Conservation (phyloP, 2,797 vertebrate species). For the Acipenser ruthenus region DNA sequence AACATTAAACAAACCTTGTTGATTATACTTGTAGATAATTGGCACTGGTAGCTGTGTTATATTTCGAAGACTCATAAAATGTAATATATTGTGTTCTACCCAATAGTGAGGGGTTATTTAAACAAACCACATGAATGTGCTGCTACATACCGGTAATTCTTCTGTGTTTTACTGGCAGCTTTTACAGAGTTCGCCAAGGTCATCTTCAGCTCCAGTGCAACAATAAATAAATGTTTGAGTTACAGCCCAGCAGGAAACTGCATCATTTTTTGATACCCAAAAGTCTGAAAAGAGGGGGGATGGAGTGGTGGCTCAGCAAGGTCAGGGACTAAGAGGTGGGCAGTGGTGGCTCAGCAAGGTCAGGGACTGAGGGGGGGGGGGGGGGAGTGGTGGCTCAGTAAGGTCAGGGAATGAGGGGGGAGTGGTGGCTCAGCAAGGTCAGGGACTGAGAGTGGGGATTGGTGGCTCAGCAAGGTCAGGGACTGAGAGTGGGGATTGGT, state of each 20-base stretch:
- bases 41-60: slow-evolving; percentile 34
- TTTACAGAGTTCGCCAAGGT: slow-evolving; percentile 19
- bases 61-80: slow-evolving; percentile 42
- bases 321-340: background rate
- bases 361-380: too few relatives aligned
- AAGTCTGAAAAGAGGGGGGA: background rate
- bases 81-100: slow-evolving; percentile 45
- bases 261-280: too few relatives aligned
- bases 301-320: background rate
- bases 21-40: slow-evolving; percentile 43
- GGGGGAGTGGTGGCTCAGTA: background rate
- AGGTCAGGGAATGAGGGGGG: background rate
- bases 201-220: background rate
- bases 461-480: background rate
- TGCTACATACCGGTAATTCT: background rate
- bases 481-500: too few relatives aligned
- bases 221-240: background rate
- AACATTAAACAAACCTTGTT: slow-evolving; percentile 17
- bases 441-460: background rate
- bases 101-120: slow-evolving; percentile 38
- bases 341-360: background rate
- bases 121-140: slow-evolving; percentile 49
- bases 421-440: background rate
- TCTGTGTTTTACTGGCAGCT: too few relatives aligned
- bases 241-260: background rate